A percentile compares a stretch with the other conserved stretches of the same genome.
Conservation (phyloP, 1,140 invertebrate genomes). For the Archivesica marissinica region DNA sequence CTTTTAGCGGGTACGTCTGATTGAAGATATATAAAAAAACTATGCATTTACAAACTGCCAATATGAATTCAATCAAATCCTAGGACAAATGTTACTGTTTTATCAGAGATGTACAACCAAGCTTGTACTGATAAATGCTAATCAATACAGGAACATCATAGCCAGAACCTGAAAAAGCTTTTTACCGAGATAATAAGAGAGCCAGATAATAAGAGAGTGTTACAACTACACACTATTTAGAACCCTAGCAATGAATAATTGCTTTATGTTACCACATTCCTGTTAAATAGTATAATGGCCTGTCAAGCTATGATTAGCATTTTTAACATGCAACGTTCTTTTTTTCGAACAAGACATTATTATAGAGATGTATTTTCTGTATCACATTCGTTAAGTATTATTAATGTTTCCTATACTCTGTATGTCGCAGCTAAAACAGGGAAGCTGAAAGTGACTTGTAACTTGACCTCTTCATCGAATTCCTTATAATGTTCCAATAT, state of each 20-base stretch:
- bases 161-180: neutral
- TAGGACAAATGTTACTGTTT: conserved; percentile 12
- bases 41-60: neutral
- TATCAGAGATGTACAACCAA: conserved; percentile 7
- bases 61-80: conserved; percentile 1
- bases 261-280: neutral
- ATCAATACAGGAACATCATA: conserved; percentile 13
- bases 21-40: too few relatives aligned
- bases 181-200: neutral
- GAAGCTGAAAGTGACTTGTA: too few relatives aligned
- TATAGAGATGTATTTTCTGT: too few relatives aligned
- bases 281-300: neutral
- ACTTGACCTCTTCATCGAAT: too few relatives aligned
- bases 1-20: too few relatives aligned
- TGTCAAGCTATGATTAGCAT: neutral
- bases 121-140: neutral
- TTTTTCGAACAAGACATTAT: too few relatives aligned
- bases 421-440: too few relatives aligned
- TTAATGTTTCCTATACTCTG: too few relatives aligned
- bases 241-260: neutral
- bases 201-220: conserved; percentile 3
- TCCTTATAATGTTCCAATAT: too few relatives aligned
- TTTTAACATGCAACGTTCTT: neutral
- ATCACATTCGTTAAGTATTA: too few relatives aligned
- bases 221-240: neutral